Conservation (phyloP, 2,113 vertebrate species). For the Puma concolor region DNA sequence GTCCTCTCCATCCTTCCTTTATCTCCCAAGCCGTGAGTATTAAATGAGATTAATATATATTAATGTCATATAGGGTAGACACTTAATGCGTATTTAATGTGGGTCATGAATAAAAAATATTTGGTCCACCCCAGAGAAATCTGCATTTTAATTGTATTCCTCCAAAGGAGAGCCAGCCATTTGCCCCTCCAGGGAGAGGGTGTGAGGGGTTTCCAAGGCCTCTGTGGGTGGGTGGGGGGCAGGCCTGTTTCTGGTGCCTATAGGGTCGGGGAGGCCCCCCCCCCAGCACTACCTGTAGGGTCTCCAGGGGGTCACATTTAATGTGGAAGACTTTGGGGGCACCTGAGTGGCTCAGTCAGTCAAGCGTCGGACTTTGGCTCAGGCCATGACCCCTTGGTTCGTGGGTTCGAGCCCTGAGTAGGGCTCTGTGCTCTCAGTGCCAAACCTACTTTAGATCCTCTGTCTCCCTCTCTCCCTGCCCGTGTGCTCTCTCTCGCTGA, state of each 20-base stretch:
- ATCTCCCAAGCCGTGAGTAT: background rate
- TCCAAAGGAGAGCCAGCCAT: background rate
- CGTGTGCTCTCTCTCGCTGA: too few relatives aligned
- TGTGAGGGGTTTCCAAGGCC: background rate
- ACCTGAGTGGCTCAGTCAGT: too few relatives aligned
- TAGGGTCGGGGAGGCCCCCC: accelerated
- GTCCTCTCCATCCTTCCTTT: background rate
- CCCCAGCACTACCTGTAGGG: background rate
- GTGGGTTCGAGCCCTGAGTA: too few relatives aligned
- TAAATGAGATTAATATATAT: conserved; percentile 61
- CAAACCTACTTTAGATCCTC: too few relatives aligned
- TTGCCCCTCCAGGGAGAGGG: background rate
- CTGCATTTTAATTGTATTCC: background rate
- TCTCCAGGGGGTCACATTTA: background rate
- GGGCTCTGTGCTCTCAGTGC: too few relatives aligned
- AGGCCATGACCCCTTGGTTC: too few relatives aligned
- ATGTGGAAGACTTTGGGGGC: background rate
- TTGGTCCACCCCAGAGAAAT: background rate
- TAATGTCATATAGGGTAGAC: background rate
- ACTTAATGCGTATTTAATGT: conserved; percentile 65
- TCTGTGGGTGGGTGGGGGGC: accelerated
- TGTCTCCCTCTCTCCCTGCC: too few relatives aligned
- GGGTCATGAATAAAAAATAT: conserved; percentile 58
- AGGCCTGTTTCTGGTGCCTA: accelerated
- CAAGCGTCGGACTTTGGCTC: too few relatives aligned